phyloP scores from a whole-genome alignment of 2,113 vertebrate genomes.

The Trogon surrucura region DNA sequence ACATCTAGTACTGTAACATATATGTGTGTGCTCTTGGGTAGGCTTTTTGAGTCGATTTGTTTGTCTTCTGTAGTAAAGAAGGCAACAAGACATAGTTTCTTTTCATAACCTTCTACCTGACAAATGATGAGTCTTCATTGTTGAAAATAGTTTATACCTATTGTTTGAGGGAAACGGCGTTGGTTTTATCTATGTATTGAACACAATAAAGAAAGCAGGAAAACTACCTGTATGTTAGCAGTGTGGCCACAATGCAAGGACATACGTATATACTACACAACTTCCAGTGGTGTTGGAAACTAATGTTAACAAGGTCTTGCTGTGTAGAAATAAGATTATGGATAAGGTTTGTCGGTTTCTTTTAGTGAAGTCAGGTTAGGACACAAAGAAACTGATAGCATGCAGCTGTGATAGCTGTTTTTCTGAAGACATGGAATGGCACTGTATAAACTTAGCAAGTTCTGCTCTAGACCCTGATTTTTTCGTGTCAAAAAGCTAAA shows the following conservation, averaged over 20 bases:
- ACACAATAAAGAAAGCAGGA: not conserved
- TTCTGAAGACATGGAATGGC: not conserved
- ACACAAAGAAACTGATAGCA: not conserved
- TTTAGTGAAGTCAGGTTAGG: not conserved
- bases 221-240: not conserved
- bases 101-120: not conserved
- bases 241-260: not conserved
- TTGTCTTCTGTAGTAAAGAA: not conserved
- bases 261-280: accelerated
- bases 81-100: not conserved
- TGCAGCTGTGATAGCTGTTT: not conserved
- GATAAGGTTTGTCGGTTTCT: not conserved
- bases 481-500: not conserved
- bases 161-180: not conserved
- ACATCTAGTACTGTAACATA: not conserved
- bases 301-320: not conserved
- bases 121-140: not conserved
- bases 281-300: not conserved
- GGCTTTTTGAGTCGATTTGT: not conserved
- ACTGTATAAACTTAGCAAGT: not conserved
- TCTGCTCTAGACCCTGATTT: not conserved
- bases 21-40: not conserved
- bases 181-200: not conserved
- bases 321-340: not conserved
- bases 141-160: not conserved